Base-by-base conservation (phyloP, 2,797 vertebrate genomes). In the Phoebastria nigripes region DNA sequence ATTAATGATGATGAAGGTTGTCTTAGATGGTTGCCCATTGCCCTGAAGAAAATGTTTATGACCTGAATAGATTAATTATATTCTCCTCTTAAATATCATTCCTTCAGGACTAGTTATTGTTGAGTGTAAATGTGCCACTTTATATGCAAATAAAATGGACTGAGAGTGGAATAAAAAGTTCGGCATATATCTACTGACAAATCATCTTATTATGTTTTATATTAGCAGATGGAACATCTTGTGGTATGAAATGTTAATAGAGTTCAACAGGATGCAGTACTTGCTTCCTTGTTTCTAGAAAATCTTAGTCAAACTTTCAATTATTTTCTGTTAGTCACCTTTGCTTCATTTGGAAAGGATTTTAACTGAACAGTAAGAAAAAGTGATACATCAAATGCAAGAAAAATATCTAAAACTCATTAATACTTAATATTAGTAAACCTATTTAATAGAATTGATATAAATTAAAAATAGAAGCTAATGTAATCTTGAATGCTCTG, bases 71-170 rank as follows among this genome's bases (percentile, higher is more conserved):
- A 95, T 97, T 98, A 97, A 98, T 97, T 97, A 95, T 96, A 95
- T 96, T 97, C 94, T 96, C 93, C 94, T 92, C 97, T 97, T 98
- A 98, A 98, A 97, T 97, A 97, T 94, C 95, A 97, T 93, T 97
- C 97, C 96, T 98, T 97, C 96, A 97, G 97, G 96, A 94, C 92
- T 97, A 96, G 96, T 98, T 97, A 98, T 95, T 98, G 95, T 97
- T 96, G 95, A 98, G 95, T 89, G 87, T 79, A 97, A 98, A 98
- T 98, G 96, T 92, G 83, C 95, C 96, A 97, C 97, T 98, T 98
- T 98, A 98, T 97, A 98, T 98, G 98, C 97, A 98, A 98, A 98
- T 98, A 97, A 97, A 98, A 96, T 92, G 65, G 56, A 80, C 82
- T 84, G 84, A 96, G 95, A 97, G 96, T 94, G 95, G 97, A 98